These are phyloP conservation scores for Melanchra persicariae DNA, from an alignment of 2,888 invertebrate genomes.

Conservation along the genomic window DNA sequence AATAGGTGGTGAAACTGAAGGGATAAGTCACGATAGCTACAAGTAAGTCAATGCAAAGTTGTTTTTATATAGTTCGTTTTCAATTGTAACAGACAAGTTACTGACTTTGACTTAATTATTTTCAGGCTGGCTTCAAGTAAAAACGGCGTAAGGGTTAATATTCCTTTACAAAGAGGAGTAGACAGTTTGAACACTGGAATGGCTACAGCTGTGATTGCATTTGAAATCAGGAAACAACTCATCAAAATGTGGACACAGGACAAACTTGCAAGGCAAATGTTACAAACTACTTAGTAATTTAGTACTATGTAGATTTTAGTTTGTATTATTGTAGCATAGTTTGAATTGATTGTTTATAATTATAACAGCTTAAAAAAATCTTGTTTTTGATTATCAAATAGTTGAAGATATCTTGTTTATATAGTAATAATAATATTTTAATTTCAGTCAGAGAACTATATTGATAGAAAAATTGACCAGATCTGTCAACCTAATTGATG, in stretches of 20 bases:
- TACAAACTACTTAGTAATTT: slow-evolving; percentile 64
- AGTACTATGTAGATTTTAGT: slow-evolving; percentile 29
- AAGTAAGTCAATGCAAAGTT: slow-evolving; percentile 76
- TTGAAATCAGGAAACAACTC: slow-evolving; percentile 95
- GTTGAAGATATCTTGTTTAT: background rate
- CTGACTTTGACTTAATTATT: slow-evolving; percentile 20
- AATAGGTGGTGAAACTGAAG: slow-evolving; percentile 97
- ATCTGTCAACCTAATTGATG: no score
- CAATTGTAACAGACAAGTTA: no score
- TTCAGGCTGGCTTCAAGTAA: slow-evolving; percentile 90
- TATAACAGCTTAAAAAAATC: slow-evolving; percentile 12
- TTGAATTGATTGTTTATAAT: slow-evolving; percentile 24
- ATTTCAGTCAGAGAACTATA: background rate
- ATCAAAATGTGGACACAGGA: slow-evolving; percentile 78
- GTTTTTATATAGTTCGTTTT: background rate
- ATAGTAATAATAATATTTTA: slow-evolving; percentile 1
- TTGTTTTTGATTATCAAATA: slow-evolving; percentile 26
- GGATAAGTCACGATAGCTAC: slow-evolving; percentile 94
- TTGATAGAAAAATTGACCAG: background rate
- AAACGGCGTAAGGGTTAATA: slow-evolving; percentile 93
- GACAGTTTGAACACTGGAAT: slow-evolving; percentile 97
- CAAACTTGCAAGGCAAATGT: slow-evolving; percentile 71
- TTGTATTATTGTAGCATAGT: slow-evolving; percentile 36
- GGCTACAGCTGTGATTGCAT: slow-evolving; percentile 95
- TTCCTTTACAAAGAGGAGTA: slow-evolving; percentile 94